Percentiles rank a stretch among this genome's conserved stretches.
Conservation (phyloP, 1,140 invertebrate genomes). For the Doryteuthis pealeii region DNA sequence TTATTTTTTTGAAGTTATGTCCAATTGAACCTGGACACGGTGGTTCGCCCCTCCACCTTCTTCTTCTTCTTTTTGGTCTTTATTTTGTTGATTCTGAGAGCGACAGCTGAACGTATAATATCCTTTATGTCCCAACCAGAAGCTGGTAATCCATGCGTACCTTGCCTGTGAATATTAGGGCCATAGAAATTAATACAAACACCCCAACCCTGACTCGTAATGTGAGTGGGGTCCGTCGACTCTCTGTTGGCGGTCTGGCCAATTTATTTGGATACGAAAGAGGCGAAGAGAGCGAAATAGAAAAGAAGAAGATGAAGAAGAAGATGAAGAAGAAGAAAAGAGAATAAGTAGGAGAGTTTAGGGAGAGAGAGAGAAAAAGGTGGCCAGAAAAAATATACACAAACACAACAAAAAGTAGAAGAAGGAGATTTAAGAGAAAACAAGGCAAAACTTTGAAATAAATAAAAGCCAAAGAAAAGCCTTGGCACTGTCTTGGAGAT, state of each 20-base stretch:
- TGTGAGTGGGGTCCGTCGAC: background rate
- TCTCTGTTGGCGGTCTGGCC: background rate
- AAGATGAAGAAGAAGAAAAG: background rate
- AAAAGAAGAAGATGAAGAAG: background rate
- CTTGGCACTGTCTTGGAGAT: background rate
- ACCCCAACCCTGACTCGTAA: background rate
- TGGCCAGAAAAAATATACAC: background rate
- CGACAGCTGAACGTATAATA: conserved; percentile 3
- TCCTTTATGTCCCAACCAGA: background rate
- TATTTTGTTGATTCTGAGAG: background rate
- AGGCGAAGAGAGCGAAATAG: background rate
- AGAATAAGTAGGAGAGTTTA: too few species aligned
- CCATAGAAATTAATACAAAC: conserved; percentile 5
- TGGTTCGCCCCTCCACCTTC: too few species aligned
- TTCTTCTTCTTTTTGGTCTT: background rate
- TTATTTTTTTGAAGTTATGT: too few species aligned
- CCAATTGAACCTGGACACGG: too few species aligned
- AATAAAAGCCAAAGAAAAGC: background rate
- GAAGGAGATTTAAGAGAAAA: background rate
- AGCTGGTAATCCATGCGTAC: background rate
- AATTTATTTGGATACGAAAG: conserved; percentile 7
- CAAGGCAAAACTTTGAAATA: too few species aligned
- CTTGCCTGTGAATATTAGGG: background rate
- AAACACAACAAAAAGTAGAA: background rate
- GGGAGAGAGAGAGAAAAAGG: too few species aligned